Conservation (phyloP, 92 coral and sea anemone species). For the Phenganax stokvisi region DNA sequence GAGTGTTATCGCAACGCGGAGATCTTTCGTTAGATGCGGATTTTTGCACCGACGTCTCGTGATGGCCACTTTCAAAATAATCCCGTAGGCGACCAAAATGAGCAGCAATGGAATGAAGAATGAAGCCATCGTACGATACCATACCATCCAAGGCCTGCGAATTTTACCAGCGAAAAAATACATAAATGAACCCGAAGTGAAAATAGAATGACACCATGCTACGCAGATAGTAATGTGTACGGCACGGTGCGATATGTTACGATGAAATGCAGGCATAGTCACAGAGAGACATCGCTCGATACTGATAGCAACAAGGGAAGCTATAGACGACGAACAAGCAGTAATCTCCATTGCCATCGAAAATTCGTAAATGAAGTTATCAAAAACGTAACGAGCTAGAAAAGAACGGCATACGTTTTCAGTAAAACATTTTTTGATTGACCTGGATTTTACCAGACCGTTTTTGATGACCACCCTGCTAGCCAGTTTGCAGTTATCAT, state of each 20-base stretch:
- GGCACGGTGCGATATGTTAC: constrained; percentile 63
- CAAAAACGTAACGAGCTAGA: constrained; percentile 39
- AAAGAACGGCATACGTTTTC: not conserved
- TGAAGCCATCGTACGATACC: constrained; percentile 61
- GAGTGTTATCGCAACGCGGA: constrained; percentile 84
- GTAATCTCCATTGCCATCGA: constrained; percentile 79
- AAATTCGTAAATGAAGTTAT: constrained; percentile 46
- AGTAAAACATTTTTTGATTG: not conserved
- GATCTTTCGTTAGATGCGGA: constrained; percentile 69
- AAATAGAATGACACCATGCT: constrained; percentile 71
- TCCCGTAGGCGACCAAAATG: constrained; percentile 64
- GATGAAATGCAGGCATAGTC: constrained; percentile 78
- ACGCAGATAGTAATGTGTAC: constrained; percentile 54
- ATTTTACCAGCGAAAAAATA: constrained; percentile 49
- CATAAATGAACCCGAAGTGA: constrained; percentile 36
- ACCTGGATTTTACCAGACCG: not conserved
- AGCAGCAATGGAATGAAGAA: constrained; percentile 71
- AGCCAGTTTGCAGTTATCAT: not conserved
- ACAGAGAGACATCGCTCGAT: constrained; percentile 88
- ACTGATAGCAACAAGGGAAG: constrained; percentile 79
- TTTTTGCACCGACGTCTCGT: constrained; percentile 62
- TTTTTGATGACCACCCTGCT: not conserved
- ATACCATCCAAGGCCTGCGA: constrained; percentile 57
- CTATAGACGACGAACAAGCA: constrained; percentile 81
- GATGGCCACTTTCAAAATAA: constrained; percentile 73